phyloP scores from a whole-genome alignment of 1,140 invertebrate genomes.

The Dolichoris vasculosae region DNA sequence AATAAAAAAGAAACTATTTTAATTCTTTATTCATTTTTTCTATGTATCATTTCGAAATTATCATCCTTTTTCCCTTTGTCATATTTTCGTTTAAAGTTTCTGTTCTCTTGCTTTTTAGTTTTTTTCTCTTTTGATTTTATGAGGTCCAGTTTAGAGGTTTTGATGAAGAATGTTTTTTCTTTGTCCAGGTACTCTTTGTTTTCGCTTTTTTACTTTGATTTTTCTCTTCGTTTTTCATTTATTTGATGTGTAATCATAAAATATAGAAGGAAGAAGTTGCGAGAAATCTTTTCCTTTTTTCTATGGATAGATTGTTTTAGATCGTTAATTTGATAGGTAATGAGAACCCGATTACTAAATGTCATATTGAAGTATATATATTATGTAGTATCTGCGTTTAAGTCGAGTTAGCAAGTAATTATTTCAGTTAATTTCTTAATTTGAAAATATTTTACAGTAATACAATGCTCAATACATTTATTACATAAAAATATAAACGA shows the following conservation, averaged over 20 bases:
- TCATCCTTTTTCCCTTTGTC: neutral
- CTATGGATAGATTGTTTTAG: neutral
- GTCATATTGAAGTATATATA: neutral
- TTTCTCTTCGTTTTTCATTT: neutral
- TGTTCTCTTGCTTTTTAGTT: neutral
- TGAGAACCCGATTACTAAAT: neutral
- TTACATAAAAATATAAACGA: no score
- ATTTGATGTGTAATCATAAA: neutral
- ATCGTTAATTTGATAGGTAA: constrained; percentile 28
- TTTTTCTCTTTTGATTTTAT: constrained; percentile 25
- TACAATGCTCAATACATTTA: no score
- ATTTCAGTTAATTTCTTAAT: neutral
- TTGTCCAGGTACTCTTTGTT: constrained; percentile 15
- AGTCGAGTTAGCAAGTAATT: neutral
- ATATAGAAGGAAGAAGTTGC: neutral
- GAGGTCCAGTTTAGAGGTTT: constrained; percentile 23
- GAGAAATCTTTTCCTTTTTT: neutral
- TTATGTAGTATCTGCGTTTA: neutral
- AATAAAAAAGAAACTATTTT: neutral
- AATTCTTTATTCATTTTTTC: constrained; percentile 4
- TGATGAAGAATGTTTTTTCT: constrained; percentile 47
- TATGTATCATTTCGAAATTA: neutral
- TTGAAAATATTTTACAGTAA: neutral
- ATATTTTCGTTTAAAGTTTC: constrained; percentile 18
- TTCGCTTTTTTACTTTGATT: constrained; percentile 3